A percentile compares a stretch with the other conserved stretches of the same genome.
Conservation (phyloP, 2,888 invertebrate species). For the Cistogaster globosa region DNA sequence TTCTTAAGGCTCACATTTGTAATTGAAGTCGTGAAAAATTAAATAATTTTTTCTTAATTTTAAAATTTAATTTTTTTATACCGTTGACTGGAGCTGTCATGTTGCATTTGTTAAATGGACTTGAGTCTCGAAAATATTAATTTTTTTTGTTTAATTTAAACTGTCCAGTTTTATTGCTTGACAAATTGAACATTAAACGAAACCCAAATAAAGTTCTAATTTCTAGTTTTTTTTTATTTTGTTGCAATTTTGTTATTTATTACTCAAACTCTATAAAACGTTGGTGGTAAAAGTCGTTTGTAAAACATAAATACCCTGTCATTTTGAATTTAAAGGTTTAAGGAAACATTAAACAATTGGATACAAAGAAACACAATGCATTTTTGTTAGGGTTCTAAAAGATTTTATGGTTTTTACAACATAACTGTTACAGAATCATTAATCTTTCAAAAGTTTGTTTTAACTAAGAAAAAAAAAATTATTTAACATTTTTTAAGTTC, state of each 20-base stretch:
- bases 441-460: background rate
- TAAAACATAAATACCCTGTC: conserved; percentile 68
- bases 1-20: conserved; percentile 13
- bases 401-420: conserved; percentile 8
- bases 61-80: conserved; percentile 6
- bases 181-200: conserved; percentile 35
- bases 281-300: conserved; percentile 62
- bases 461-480: background rate
- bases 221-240: background rate
- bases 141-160: background rate
- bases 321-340: conserved; percentile 43
- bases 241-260: conserved; percentile 40
- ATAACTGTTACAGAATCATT: conserved; percentile 45
- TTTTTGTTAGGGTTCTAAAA: background rate
- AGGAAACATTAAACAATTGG: conserved; percentile 1
- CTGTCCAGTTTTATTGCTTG: conserved; percentile 18
- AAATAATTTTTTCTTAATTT: background rate
- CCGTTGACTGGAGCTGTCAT: conserved; percentile 46
- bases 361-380: background rate
- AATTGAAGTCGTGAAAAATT: background rate
- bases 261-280: conserved; percentile 41
- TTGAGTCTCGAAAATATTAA: conserved; percentile 16
- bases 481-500: no score
- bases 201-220: conserved; percentile 27
- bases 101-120: conserved; percentile 32